A percentile compares a stretch with the other conserved stretches of the same genome.
Conservation (phyloP, 2,888 invertebrate genomes). For the Gymnoscelis rufifasciata region DNA sequence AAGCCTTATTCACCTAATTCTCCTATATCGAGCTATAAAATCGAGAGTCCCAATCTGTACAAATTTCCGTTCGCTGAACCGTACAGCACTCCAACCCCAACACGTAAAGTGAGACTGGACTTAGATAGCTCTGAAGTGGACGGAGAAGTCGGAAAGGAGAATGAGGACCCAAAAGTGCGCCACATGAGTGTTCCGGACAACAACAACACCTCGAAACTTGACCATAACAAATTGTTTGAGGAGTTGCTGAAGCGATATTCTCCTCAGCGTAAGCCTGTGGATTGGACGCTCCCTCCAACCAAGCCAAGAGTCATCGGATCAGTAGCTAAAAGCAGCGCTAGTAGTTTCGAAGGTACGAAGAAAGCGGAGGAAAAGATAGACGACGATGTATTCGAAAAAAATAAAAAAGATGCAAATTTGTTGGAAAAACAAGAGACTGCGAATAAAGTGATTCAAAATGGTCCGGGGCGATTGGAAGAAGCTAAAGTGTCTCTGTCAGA, state of each 20-base stretch:
- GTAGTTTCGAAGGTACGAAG: conserved; percentile 48
- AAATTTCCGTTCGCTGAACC: conserved; percentile 76
- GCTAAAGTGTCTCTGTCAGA: conserved; percentile 57
- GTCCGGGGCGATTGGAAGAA: conserved; percentile 37
- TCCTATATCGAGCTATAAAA: conserved; percentile 54
- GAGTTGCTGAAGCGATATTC: conserved; percentile 70
- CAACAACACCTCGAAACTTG: conserved; percentile 50
- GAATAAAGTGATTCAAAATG: conserved; percentile 46
- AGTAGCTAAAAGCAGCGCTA: conserved; percentile 62
- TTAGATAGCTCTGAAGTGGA: conserved; percentile 50
- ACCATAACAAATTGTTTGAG: conserved; percentile 68
- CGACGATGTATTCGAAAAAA: conserved; percentile 61
- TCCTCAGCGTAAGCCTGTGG: conserved; percentile 66
- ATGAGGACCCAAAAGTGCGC: conserved; percentile 50
- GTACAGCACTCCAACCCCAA: conserved; percentile 67
- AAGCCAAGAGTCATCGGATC: conserved; percentile 66
- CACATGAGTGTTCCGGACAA: conserved; percentile 54
- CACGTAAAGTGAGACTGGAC: conserved; percentile 56
- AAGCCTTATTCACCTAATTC: conserved; percentile 44
- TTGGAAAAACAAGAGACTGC: conserved; percentile 26
- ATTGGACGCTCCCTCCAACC: conserved; percentile 71
- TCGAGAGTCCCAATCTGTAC: conserved; percentile 68
- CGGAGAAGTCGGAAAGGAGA: conserved; percentile 49
- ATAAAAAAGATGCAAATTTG: conserved; percentile 29
- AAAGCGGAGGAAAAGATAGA: conserved; percentile 45